Conservation (phyloP, 2,888 invertebrate genomes). For the Eilema sororculum region DNA sequence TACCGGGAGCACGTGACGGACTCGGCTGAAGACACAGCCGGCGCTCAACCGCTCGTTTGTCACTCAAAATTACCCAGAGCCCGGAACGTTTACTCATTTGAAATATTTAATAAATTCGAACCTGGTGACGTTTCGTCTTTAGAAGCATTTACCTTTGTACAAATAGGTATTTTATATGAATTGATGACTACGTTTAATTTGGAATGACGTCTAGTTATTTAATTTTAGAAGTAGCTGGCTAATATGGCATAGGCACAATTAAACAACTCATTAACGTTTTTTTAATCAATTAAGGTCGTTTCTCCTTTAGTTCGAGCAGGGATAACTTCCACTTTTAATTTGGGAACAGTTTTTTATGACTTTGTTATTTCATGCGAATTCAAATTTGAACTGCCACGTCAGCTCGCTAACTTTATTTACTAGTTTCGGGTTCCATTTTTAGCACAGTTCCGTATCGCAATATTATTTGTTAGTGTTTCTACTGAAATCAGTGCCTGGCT, state of each 20-base stretch:
- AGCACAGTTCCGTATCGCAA: background rate
- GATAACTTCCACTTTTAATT: slow-evolving; percentile 68
- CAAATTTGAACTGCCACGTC: slow-evolving; percentile 16
- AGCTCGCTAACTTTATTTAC: background rate
- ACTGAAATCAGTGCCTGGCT: background rate
- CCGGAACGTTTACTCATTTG: slow-evolving; percentile 62
- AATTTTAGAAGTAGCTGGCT: background rate
- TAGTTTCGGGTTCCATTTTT: background rate
- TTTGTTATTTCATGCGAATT: slow-evolving; percentile 48
- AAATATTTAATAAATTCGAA: slow-evolving; percentile 64
- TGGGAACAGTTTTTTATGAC: slow-evolving; percentile 56
- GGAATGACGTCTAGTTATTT: background rate
- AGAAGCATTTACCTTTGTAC: slow-evolving; percentile 23
- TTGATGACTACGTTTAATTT: slow-evolving; percentile 22
- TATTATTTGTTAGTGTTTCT: background rate
- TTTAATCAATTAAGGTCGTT: slow-evolving; percentile 43
- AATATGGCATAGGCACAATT: slow-evolving; percentile 26
- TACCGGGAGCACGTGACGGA: slow-evolving; percentile 75
- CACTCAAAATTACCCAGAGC: slow-evolving; percentile 70
- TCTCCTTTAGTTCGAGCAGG: slow-evolving; percentile 66
- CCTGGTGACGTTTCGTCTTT: slow-evolving; percentile 30
- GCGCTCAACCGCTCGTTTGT: slow-evolving; percentile 77
- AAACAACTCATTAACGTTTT: slow-evolving; percentile 34
- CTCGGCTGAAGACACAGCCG: slow-evolving; percentile 66
- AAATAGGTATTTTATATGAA: slow-evolving; percentile 33